Conservation (phyloP, 1,140 invertebrate genomes). For the Steinernema feltiae region DNA sequence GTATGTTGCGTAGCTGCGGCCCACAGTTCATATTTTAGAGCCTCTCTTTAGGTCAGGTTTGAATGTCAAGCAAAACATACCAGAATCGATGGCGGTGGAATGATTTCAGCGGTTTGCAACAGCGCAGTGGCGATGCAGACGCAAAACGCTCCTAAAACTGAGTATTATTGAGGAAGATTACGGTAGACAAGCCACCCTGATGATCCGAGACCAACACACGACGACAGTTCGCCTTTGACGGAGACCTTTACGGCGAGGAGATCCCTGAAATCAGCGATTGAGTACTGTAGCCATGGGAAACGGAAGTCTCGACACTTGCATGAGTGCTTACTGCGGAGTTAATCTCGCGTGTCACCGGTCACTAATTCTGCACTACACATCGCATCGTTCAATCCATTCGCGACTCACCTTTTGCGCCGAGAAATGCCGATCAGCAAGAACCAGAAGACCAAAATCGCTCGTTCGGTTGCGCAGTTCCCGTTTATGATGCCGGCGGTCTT, state of each 20-base stretch:
- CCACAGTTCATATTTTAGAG: no score
- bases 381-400: neutral
- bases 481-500: neutral
- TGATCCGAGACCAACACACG: slow-evolving; percentile 56
- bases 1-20: no score
- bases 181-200: slow-evolving; percentile 42
- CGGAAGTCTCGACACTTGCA: neutral
- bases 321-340: neutral
- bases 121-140: slow-evolving; percentile 56
- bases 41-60: no score
- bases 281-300: no score
- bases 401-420: slow-evolving; percentile 55
- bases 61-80: no score
- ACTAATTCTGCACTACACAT: neutral
- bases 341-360: neutral
- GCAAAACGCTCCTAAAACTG: slow-evolving; percentile 52
- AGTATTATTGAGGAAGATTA: neutral
- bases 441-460: slow-evolving; percentile 62
- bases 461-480: neutral
- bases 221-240: slow-evolving; percentile 55
- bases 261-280: no score
- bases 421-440: slow-evolving; percentile 59
- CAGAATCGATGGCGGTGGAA: slow-evolving; percentile 50
- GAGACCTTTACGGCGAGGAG: slow-evolving; percentile 57
- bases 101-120: slow-evolving; percentile 55